Conservation (phyloP, 2,888 invertebrate species). For the Hetaerina titia region DNA sequence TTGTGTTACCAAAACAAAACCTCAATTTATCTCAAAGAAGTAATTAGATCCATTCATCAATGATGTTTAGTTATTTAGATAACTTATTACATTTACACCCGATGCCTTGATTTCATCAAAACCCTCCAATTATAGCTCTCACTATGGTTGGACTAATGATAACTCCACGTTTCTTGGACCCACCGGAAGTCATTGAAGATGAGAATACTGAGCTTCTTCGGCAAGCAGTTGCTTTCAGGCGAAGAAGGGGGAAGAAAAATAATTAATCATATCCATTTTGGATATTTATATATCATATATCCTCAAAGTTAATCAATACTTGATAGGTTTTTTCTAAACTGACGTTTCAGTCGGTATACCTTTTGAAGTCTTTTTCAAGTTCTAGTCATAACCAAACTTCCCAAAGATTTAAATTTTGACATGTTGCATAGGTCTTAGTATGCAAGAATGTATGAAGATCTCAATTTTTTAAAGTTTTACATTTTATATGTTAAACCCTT, state of each 20-base stretch:
- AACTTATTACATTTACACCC: too few species aligned
- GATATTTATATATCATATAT: not conserved
- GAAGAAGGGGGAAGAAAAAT: constrained; percentile 76
- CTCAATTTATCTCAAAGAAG: too few species aligned
- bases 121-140: constrained; percentile 79
- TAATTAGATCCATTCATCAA: too few species aligned
- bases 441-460: not conserved
- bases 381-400: constrained; percentile 30
- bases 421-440: not conserved
- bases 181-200: constrained; percentile 82
- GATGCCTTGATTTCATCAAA: not conserved
- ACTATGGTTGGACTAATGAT: constrained; percentile 85
- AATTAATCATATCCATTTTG: constrained; percentile 47
- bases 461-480: constrained; percentile 35
- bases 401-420: not conserved
- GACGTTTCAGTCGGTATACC: constrained; percentile 25
- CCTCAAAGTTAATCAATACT: constrained; percentile 23
- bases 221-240: constrained; percentile 83
- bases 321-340: constrained; percentile 10
- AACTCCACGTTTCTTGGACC: constrained; percentile 85
- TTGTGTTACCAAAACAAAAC: too few species aligned
- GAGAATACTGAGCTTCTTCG: constrained; percentile 84
- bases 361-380: constrained; percentile 48
- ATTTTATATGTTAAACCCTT: constrained; percentile 22
- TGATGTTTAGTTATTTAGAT: too few species aligned